Conservation (phyloP, 2,113 vertebrate species). For the Oplegnathus fasciatus region DNA sequence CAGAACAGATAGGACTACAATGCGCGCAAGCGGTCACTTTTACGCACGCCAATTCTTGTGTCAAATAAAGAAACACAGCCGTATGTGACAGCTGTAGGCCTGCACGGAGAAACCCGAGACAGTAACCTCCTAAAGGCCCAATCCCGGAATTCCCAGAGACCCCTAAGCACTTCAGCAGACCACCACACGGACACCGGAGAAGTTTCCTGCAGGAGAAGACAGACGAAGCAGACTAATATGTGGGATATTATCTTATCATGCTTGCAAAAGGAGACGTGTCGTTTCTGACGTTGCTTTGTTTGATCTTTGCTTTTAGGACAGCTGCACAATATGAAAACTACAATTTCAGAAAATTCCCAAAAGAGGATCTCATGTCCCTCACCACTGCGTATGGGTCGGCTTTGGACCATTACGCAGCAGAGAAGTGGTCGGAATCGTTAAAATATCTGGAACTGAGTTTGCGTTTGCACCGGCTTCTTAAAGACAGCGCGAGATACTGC, state of each 20-base stretch:
- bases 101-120: conserved; percentile 56
- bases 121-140: conserved; percentile 28
- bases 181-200: conserved; percentile 5
- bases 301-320: background rate
- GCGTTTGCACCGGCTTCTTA: conserved; percentile 87
- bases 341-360: conserved; percentile 86
- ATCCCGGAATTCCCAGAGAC: conserved; percentile 64
- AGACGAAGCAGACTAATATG: conserved; percentile 4
- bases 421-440: conserved; percentile 87
- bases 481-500: conserved; percentile 88
- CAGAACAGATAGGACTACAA: background rate
- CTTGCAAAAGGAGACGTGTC: conserved; percentile 6
- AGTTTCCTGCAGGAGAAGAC: background rate
- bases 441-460: conserved; percentile 86
- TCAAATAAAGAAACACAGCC: conserved; percentile 40
- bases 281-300: conserved; percentile 10
- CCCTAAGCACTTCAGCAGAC: conserved; percentile 70
- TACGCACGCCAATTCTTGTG: conserved; percentile 35
- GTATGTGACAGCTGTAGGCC: conserved; percentile 28
- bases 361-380: conserved; percentile 86
- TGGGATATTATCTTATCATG: conserved; percentile 52
- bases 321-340: conserved; percentile 88
- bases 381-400: conserved; percentile 84
- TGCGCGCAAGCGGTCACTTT: background rate
- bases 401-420: conserved; percentile 85